A percentile compares a stretch with the other conserved stretches of the same genome.
These are phyloP conservation scores for Cyclophora albipunctata DNA, from an alignment of 2,888 invertebrate genomes.

Conservation along the genomic window DNA sequence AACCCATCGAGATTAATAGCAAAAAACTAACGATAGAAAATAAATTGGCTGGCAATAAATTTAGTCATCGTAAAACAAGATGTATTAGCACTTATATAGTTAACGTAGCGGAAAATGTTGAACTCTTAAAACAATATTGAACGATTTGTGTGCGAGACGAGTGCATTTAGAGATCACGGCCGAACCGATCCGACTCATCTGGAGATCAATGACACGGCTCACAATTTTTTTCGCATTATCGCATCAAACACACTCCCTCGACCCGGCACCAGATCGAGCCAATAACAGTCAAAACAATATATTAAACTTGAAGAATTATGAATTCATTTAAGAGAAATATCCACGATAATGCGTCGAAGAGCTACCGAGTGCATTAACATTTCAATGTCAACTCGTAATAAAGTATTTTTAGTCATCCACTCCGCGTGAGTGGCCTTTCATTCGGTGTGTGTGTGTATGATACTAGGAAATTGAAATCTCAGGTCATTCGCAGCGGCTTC, in stretches of 20 bases:
- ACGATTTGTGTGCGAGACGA: background rate
- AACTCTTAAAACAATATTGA: slow-evolving; percentile 20
- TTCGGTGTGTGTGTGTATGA: slow-evolving; percentile 30
- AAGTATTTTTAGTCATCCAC: slow-evolving; percentile 65
- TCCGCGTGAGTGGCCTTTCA: slow-evolving; percentile 58
- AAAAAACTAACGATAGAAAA: slow-evolving; percentile 11
- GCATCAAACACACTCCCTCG: slow-evolving; percentile 37
- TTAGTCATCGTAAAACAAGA: slow-evolving; percentile 29
- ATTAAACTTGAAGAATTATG: slow-evolving; percentile 47
- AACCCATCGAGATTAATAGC: slow-evolving; percentile 10
- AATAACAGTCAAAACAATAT: slow-evolving; percentile 58
- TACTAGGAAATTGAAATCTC: slow-evolving; percentile 56
- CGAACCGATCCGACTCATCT: slow-evolving; percentile 27
- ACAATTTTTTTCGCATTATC: slow-evolving; percentile 49
- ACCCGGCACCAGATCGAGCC: slow-evolving; percentile 41
- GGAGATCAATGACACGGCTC: slow-evolving; percentile 43
- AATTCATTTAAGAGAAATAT: slow-evolving; percentile 48
- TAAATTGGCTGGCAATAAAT: slow-evolving; percentile 17
- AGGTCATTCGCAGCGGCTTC: slow-evolving; percentile 48
- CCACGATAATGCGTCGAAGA: slow-evolving; percentile 55
- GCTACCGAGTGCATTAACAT: slow-evolving; percentile 69
- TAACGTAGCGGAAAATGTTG: slow-evolving; percentile 34
- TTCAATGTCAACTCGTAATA: slow-evolving; percentile 73
- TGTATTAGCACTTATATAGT: slow-evolving; percentile 29
- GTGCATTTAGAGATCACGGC: too few relatives aligned